Evolutionary conservation across 2,113 vertebrate genomes (phyloP), one percentile per base, ranked within the genome.

Genomic region (Labeo catla): DNA sequence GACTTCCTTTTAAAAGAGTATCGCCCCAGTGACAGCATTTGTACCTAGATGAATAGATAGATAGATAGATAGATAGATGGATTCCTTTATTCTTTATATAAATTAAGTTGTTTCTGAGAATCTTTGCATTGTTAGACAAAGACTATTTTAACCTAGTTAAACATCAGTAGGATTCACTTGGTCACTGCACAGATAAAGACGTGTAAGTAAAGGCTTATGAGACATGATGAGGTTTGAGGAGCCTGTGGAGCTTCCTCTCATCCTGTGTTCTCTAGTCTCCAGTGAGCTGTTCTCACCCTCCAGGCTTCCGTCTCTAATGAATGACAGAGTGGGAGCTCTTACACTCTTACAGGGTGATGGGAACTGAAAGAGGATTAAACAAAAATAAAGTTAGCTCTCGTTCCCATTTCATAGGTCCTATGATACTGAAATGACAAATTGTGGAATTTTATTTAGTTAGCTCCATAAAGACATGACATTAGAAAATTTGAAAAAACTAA

Each of bases 111-210:
- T 54, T 54, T 54, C 66, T 70, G 36, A 70, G 39, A 34, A 43
- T 15, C 21, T 28, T 57, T 57, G 50, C 8, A 9, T 54, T 4
- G 15, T 2, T 54, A 57, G 16, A 78, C 15, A 57, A 11, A 57
- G 28, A 78, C 47, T 28, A 78, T 78, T 34, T 78, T 78, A 57
- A 34, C 52, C 76, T 78, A 59, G 28, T 39, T 78, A 52, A 78
- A 78, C 16, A 59, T 57, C 50, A 39, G 34, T 21, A 61, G 77
- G 77, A 79, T 79, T 79, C 54, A 39, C 54, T 61, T 61, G 6
- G 21, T 12, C 34, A 13, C 16, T n/a, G 10, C 36, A 59, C n/a
- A n/a, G 52, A 43, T 79, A 36, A 79, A 61, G 11, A 61, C 21
- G 43, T 61, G 19, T 79, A 45, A 79, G 19, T 13, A 61, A 39